phyloP scores from a whole-genome alignment of 2,113 vertebrate species.

The Rallus limicola region DNA sequence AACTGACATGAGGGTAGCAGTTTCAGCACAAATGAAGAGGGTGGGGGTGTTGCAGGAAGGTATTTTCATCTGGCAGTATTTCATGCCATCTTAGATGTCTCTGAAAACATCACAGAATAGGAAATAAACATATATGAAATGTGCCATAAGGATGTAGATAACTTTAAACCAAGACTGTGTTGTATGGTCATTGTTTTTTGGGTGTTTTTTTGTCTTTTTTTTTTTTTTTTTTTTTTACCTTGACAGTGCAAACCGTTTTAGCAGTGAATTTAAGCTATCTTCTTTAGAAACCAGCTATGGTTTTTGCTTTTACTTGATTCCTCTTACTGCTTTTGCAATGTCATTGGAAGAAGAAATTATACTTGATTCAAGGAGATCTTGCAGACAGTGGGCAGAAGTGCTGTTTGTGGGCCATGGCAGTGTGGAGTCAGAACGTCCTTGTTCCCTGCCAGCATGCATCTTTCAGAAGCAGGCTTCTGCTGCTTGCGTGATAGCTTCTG shows the following conservation, averaged over 20 bases:
- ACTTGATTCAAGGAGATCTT: neutral
- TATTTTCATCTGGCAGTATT: neutral
- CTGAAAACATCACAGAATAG: neutral
- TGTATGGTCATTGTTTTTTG: too few relatives aligned
- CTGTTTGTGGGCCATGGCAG: neutral
- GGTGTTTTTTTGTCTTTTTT: neutral
- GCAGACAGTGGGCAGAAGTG: accelerated
- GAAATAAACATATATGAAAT: neutral
- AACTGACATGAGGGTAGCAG: neutral
- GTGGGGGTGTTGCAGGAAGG: neutral
- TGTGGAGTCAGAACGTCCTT: accelerated
- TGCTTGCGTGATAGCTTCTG: accelerated
- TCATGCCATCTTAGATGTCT: neutral
- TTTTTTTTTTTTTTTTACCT: neutral
- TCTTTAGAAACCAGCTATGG: neutral
- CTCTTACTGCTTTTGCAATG: neutral
- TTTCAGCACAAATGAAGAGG: neutral
- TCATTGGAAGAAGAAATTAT: neutral
- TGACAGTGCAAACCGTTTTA: neutral
- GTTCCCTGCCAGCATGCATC: neutral
- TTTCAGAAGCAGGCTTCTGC: neutral
- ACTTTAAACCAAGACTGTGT: neutral
- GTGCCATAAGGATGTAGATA: neutral
- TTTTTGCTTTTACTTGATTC: neutral
- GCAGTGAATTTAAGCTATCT: neutral